These are phyloP conservation scores for Spheniscus mendiculus DNA, from an alignment of 2,113 vertebrate genomes.

Conservation along the genomic window DNA sequence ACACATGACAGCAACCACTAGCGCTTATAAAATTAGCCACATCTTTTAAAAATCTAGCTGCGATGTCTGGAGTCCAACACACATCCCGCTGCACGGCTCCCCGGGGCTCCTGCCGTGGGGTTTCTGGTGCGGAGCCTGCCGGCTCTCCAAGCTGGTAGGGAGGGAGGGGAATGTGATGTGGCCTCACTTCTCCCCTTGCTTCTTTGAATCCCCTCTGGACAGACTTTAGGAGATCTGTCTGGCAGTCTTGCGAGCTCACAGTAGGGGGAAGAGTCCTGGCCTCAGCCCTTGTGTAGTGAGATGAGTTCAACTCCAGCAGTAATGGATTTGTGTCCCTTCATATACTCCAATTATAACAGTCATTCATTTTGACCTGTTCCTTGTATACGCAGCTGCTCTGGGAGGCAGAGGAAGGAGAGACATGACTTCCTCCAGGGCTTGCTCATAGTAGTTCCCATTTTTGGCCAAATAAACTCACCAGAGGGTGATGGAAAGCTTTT, in stretches of 20 bases:
- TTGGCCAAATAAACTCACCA: not conserved
- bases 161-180: not conserved
- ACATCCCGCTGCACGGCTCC: rapidly evolving
- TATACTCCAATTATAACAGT: not conserved
- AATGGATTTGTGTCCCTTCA: not conserved
- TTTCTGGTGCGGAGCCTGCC: not conserved
- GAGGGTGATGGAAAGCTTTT: not conserved
- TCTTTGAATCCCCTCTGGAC: not conserved
- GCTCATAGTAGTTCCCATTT: not conserved
- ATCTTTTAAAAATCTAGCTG: slow-evolving; percentile 19
- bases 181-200: not conserved
- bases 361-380: not conserved
- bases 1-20: not conserved
- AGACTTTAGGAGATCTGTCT: not conserved
- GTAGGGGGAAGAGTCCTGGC: not conserved
- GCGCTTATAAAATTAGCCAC: slow-evolving; percentile 5
- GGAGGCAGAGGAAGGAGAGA: not conserved
- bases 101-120: not conserved
- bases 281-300: not conserved
- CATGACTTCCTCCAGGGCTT: not conserved
- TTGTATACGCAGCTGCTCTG: not conserved
- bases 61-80: not conserved
- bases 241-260: not conserved
- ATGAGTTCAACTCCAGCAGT: not conserved
- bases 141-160: not conserved